These are phyloP conservation scores for Sebastes fasciatus DNA, from an alignment of 2,113 vertebrate genomes.

Conservation along the genomic window DNA sequence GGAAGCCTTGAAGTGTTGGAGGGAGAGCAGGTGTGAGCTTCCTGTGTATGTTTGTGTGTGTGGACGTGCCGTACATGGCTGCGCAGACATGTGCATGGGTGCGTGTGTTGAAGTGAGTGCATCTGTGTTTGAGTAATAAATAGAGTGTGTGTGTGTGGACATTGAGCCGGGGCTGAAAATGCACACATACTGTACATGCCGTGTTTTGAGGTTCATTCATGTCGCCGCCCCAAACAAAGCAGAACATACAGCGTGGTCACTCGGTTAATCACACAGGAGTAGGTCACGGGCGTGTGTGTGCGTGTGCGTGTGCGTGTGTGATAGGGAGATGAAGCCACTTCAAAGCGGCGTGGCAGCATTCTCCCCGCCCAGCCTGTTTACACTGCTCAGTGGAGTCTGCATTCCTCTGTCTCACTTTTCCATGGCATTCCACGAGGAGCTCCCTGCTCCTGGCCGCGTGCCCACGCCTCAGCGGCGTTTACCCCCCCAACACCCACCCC, in stretches of 20 bases:
- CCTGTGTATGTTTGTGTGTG: constrained; percentile 52
- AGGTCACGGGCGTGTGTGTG: constrained; percentile 22
- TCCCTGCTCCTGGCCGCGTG: constrained; percentile 75
- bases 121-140: constrained; percentile 68
- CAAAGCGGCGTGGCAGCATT: constrained; percentile 82
- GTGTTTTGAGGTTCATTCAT: constrained; percentile 5
- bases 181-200: constrained; percentile 15
- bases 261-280: constrained; percentile 38
- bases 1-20: constrained; percentile 59
- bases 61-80: constrained; percentile 30
- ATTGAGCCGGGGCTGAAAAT: background rate
- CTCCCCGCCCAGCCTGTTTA: constrained; percentile 83
- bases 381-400: constrained; percentile 83
- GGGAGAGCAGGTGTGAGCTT: constrained; percentile 67
- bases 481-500: constrained; percentile 14
- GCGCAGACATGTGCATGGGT: constrained; percentile 37
- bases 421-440: constrained; percentile 83
- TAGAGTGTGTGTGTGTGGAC: constrained; percentile 34
- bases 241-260: no score
- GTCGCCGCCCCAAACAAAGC: background rate
- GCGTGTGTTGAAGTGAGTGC: constrained; percentile 42
- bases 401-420: constrained; percentile 87
- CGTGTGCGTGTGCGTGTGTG: constrained; percentile 36
- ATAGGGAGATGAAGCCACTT: constrained; percentile 74
- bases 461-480: constrained; percentile 67